phyloP scores from a whole-genome alignment of 2,888 invertebrate genomes.

The Priocnemis perturbator region DNA sequence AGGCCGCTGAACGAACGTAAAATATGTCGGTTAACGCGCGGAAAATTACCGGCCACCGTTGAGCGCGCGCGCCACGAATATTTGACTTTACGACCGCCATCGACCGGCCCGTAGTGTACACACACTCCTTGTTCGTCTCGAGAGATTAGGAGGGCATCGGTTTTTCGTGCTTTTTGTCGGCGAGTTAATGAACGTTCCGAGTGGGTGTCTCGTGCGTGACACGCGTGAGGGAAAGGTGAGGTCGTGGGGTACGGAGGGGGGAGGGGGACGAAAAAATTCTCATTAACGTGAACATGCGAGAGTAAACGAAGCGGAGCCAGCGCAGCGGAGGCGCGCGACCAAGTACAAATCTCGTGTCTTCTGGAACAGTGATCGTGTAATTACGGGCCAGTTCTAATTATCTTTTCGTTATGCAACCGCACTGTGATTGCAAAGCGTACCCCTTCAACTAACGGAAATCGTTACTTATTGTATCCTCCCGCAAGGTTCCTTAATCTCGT shows the following conservation, averaged over 20 bases:
- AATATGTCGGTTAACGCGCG: constrained; percentile 41
- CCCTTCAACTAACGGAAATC: too few relatives aligned
- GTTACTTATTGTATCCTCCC: too few relatives aligned
- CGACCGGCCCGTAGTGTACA: constrained; percentile 10
- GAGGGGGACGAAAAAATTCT: neutral
- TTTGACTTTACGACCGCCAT: constrained; percentile 35
- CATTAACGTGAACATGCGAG: too few relatives aligned
- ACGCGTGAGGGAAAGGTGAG: constrained; percentile 18
- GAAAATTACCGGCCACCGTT: constrained; percentile 46
- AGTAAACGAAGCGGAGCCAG: too few relatives aligned
- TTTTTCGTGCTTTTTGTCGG: constrained; percentile 12
- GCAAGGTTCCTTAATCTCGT: too few relatives aligned
- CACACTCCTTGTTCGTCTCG: neutral
- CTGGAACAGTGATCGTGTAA: too few relatives aligned
- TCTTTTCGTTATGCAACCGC: too few relatives aligned
- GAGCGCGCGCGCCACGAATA: constrained; percentile 26
- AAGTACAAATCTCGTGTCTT: too few relatives aligned
- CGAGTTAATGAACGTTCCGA: constrained; percentile 17
- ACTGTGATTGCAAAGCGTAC: too few relatives aligned
- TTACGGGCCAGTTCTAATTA: too few relatives aligned
- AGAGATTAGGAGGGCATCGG: constrained; percentile 7
- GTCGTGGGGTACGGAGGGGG: neutral
- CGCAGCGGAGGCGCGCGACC: too few relatives aligned
- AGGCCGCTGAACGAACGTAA: neutral
- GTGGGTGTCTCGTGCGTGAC: constrained; percentile 30